Percentiles rank a stretch among this genome's conserved stretches.
Conservation (phyloP, 2,888 invertebrate species). For the Idaea dimidiata region DNA sequence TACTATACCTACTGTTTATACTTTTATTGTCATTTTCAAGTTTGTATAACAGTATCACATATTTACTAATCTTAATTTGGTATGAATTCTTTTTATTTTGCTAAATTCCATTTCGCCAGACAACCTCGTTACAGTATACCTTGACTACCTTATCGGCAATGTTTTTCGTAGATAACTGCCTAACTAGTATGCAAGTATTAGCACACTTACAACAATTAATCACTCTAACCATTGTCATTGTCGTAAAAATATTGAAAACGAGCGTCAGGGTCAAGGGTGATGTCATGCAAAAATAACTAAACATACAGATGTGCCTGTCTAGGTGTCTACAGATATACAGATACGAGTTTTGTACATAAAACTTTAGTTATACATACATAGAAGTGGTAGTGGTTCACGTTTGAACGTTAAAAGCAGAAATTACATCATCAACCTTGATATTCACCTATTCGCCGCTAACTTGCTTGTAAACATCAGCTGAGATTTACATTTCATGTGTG, state of each 20-base stretch:
- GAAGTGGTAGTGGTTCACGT: conserved; percentile 52
- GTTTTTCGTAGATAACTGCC: background rate
- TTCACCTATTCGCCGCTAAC: conserved; percentile 50
- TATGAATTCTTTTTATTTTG: background rate
- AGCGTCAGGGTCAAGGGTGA: conserved; percentile 44
- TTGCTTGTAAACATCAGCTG: conserved; percentile 59
- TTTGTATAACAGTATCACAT: background rate
- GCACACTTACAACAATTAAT: conserved; percentile 11
- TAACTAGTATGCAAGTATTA: background rate
- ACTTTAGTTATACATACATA: conserved; percentile 21
- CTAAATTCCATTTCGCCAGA: background rate
- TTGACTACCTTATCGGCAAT: conserved; percentile 2
- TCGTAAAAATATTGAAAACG: conserved; percentile 26
- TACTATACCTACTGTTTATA: too few relatives aligned
- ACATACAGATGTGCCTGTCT: conserved; percentile 31
- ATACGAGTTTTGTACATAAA: conserved; percentile 13
- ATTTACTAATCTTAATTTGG: background rate
- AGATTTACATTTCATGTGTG: conserved; percentile 45
- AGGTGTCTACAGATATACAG: background rate
- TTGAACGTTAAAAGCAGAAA: conserved; percentile 69
- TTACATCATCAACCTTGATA: conserved; percentile 77
- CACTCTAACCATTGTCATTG: conserved; percentile 18
- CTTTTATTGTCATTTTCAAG: background rate
- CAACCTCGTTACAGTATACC: background rate
- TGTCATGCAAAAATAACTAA: conserved; percentile 65